Base-by-base conservation (phyloP, 1,140 invertebrate species). In the Platyscapa corneri region DNA sequence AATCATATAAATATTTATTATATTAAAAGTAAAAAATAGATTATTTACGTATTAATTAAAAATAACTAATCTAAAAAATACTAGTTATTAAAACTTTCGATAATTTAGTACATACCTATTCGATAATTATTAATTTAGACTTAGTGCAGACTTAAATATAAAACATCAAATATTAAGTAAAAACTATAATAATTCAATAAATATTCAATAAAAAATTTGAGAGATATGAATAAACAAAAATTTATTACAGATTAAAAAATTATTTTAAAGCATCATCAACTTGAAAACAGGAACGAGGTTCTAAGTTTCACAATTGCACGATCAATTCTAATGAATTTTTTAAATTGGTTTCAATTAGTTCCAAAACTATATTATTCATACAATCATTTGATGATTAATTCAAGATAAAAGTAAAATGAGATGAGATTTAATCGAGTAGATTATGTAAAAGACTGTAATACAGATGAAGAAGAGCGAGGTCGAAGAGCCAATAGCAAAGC, bases 291-390 rank as follows among this genome's bases (percentile, higher is more conserved):
- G 70, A 74, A 16, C 70, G 27, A 37, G 70, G 37, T 20, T 37
- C 37, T n/a, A 12, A n/a, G 10, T 37, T 53, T 53, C 16, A 53
- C 49, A 53, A 18, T 53, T 10, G 49, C 49, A 18, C 49, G 70
- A 39, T 74, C 70, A 74, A 74, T 74, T 27, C 30, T 27, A 34
- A 77, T 77, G 12, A 77, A 77, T 77, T 53, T 30, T 60, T 60
- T 60, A 27, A 60, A 60, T 60, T 60, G 56, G 23, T 60, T 60
- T 60, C 23, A 77, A 77, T 34, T 77, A 77, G 49, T 56, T 37
- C 14, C 27, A 39, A 60, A 74, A 37, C 7, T 42, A 14, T 27
- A n/a, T 8, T 42, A 0, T 20, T 7, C 27, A 74, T 42, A 42
- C 23, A 27, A 37, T 39, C 34, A 18, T 27, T 18, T 27, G 37